A percentile compares a stretch with the other conserved stretches of the same genome.
phyloP scores from a whole-genome alignment of 53 echinoderm and acorn worm genomes.

The Henricia sp. region DNA sequence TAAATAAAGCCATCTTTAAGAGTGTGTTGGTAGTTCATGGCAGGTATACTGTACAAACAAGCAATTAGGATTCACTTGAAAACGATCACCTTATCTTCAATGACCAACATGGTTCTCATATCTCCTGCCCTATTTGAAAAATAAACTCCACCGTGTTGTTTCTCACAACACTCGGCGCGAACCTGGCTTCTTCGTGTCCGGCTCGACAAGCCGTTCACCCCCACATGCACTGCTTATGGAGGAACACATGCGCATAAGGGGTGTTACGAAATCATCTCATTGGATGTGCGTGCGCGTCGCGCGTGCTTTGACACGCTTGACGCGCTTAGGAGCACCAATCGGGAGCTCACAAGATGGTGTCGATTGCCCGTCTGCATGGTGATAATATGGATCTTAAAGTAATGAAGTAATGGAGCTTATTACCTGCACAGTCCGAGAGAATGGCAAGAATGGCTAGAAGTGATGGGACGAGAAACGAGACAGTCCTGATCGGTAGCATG shows the following conservation, averaged over 20 bases:
- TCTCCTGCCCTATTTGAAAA: conserved; percentile 46
- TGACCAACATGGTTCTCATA: neutral
- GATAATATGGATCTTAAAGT: too few relatives aligned
- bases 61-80: conserved; percentile 8
- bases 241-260: too few relatives aligned
- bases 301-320: too few relatives aligned
- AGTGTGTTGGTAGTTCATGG: neutral
- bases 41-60: conserved; percentile 41
- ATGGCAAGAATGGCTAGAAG: conserved; percentile 20
- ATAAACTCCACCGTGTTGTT: conserved; percentile 32
- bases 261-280: too few relatives aligned
- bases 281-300: too few relatives aligned
- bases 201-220: too few relatives aligned
- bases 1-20: neutral
- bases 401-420: neutral
- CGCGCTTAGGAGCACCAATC: too few relatives aligned
- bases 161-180: conserved; percentile 44
- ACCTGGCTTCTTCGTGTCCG: too few relatives aligned
- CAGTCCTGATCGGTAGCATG: conserved; percentile 31
- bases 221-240: too few relatives aligned
- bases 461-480: conserved; percentile 6
- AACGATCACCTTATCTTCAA: neutral
- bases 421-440: conserved; percentile 54
- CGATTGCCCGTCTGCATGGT: too few relatives aligned
- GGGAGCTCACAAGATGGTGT: too few relatives aligned